These are phyloP conservation scores for Eurypyga helias DNA, from an alignment of 2,113 vertebrate species.

Conservation along the genomic window DNA sequence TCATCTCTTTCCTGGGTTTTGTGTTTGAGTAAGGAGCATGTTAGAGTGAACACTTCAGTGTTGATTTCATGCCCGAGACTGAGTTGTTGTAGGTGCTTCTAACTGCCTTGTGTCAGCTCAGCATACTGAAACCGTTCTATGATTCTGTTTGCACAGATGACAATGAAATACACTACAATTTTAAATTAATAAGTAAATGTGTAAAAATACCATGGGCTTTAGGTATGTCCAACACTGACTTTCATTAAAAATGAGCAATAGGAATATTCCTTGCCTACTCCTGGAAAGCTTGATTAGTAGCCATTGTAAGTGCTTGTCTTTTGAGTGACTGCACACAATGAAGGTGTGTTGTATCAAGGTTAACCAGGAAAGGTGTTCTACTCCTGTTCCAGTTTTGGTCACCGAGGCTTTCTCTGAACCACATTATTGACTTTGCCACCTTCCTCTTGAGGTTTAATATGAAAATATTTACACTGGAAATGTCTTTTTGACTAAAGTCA, in stretches of 20 bases:
- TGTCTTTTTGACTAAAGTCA: background rate
- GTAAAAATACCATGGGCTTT: background rate
- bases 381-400: background rate
- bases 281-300: background rate
- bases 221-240: background rate
- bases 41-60: background rate
- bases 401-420: background rate
- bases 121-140: background rate
- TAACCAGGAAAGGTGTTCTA: background rate
- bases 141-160: background rate
- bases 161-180: background rate
- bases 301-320: background rate
- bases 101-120: background rate
- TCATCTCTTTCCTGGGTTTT: background rate
- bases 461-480: background rate
- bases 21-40: background rate
- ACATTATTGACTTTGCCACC: background rate
- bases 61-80: background rate
- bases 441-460: background rate
- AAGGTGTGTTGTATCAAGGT: background rate
- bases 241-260: background rate
- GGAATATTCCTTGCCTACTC: background rate
- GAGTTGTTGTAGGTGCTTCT: background rate
- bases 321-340: background rate
- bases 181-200: background rate